A percentile compares a stretch with the other conserved stretches of the same genome.
phyloP scores from a whole-genome alignment of 2,113 vertebrate genomes.

The Rhinolophus ferrumequinum region DNA sequence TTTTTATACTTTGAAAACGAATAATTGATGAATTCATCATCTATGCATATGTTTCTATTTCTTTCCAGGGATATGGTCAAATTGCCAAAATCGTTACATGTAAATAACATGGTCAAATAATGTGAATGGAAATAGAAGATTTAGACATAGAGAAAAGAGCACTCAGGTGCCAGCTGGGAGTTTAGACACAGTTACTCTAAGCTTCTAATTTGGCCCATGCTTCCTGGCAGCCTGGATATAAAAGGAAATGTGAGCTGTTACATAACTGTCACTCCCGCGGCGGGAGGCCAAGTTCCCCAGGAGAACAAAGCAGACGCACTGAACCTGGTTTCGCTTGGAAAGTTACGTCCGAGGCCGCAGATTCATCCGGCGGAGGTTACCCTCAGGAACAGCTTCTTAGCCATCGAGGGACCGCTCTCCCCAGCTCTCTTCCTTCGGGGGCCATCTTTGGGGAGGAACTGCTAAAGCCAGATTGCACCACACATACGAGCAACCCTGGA shows the following conservation, averaged over 20 bases:
- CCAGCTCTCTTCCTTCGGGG: too few species aligned
- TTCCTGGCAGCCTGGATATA: background rate
- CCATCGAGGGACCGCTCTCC: background rate
- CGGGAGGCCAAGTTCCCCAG: background rate
- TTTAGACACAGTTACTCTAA: background rate
- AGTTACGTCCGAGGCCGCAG: too few species aligned
- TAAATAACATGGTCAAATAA: background rate
- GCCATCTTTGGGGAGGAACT: too few species aligned
- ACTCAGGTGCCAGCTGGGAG: background rate
- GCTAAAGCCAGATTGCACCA: background rate
- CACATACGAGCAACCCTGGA: background rate
- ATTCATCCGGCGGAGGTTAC: fast-evolving
- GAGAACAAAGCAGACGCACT: background rate
- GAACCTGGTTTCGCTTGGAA: background rate
- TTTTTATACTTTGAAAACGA: background rate
- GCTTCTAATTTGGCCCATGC: background rate
- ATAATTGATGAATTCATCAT: background rate
- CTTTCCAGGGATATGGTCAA: background rate
- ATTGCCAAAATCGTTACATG: background rate
- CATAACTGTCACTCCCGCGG: background rate
- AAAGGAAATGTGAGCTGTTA: background rate
- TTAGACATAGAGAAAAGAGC: background rate
- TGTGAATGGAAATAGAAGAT: background rate
- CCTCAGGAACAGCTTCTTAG: background rate
- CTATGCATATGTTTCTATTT: background rate